Base-by-base conservation (phyloP, 1,140 invertebrate genomes). In the Drosophila carrolli region DNA sequence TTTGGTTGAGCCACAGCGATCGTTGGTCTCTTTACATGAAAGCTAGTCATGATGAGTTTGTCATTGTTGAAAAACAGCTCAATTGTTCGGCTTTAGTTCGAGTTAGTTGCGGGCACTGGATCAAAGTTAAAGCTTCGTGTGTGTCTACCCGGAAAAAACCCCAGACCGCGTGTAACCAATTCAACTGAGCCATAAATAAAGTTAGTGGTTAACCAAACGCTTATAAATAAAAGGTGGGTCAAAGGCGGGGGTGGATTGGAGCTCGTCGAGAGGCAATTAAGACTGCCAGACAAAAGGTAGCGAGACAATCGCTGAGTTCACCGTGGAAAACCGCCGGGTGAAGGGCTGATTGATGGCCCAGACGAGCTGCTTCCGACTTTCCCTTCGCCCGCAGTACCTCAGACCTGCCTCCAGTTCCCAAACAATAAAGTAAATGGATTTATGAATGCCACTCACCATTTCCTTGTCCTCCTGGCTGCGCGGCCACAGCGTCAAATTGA, bases 391-490 rank as follows among this genome's bases (percentile, higher is more conserved):
- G 6, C 11, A 32, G 29, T 10, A 5, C 14, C 23, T 23, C 23
- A 23, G 23, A 23, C n/a, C 51, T 1, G 4, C 51, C 11, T 27
- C 10, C 14, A 48, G 27, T 7, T 27, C 29, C 19, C 44, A 27
- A 23, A 40, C 37, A 13, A 71, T 68, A 27, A 19, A 27, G 16
- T 29, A 14, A 62, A 57, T 61, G 43, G 54, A 80, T 83, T 76
- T 53, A 51, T 61, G 5, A 13, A 48, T 59, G 44, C 47, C 32
- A 93, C 94, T 94, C 93, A 98, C 98, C 94, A 97, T 96, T 91
- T 98, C 97, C 93, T 98, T 98, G 89, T 99, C 98, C 92, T 98
- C 97, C 92, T 98, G 97, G 56, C 97, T 96, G 83, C 96, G 96
- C 4, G 98, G 98, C 93, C 96, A 96, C 5, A 99, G 93, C 0